A percentile compares a stretch with the other conserved stretches of the same genome.
Conservation (phyloP, 1,140 invertebrate species). For the Bombus confusus region DNA sequence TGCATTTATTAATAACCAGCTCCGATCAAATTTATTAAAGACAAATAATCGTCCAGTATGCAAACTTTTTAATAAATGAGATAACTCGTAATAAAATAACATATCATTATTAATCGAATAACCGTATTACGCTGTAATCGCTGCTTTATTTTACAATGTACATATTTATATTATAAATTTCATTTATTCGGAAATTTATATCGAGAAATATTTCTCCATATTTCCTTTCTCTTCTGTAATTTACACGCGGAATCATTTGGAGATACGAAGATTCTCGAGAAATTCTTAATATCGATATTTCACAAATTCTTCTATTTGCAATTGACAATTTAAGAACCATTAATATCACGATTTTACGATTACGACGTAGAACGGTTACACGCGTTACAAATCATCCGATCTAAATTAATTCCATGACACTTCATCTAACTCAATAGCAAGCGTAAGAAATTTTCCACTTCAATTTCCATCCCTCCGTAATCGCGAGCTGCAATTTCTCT, state of each 20-base stretch:
- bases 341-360: not conserved
- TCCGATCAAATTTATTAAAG: not conserved
- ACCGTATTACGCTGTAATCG: not conserved
- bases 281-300: not conserved
- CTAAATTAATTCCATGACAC: not conserved
- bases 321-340: no score
- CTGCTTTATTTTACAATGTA: no score
- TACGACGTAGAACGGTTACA: not conserved
- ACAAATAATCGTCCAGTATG: not conserved
- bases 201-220: no score
- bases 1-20: not conserved
- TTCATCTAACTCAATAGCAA: not conserved
- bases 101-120: not conserved
- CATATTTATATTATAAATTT: not conserved
- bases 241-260: no score
- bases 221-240: no score
- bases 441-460: not conserved
- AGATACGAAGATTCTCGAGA: no score
- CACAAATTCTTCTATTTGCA: not conserved
- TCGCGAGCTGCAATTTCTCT: not conserved
- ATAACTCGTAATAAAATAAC: not conserved
- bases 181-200: no score
- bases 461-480: not conserved
- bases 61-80: not conserved
- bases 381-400: not conserved